Base-by-base conservation (phyloP, 2,888 invertebrate genomes). In the Eubasilissa splendida region DNA sequence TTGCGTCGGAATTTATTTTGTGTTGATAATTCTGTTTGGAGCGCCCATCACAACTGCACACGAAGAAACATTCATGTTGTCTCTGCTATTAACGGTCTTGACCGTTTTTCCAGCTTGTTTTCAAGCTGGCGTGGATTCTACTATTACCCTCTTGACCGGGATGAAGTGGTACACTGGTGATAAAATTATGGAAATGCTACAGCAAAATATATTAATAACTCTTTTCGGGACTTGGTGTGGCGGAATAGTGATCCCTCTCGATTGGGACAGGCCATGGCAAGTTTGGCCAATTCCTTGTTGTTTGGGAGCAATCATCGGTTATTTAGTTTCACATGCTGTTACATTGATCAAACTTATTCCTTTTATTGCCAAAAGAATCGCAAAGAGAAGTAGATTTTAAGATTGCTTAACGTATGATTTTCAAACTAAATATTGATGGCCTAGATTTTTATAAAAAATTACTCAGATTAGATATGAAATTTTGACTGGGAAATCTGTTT, bases 191-290 rank as follows among this genome's bases (percentile, higher is more conserved):
- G 91, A 92, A 73, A 92, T 93, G 88, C 88, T 93, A 71, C 90
- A 93, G 77, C 89, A 90, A 60, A 92, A 91, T 85, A 89, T 93
- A 5, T 86, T 92, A 79, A 85, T 91, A 77, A 92, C 94, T 0
- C 86, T 96, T 11, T 87, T 95, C 54, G 97, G 97, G 3, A 93
- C 96, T 5, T 97, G 97, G 96, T 86, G 95, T 1, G 96, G 97
- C 7, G 96, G 96, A 3, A 91, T 95, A 79, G 94, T 95, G 0
- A 95, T 97, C 84, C 97, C 97, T 0, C 88, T 97, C 54, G 97
- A 97, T 87, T 97, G 97, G 97, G 95, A 97, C 87, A 91, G 94
- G 71, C 95, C 95, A 0, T 97, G 97, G 96, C 97, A 97, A 90
- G 92, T 88, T 80, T 95, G 95, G 95, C 95, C 95, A 0, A 92